Percentiles rank a stretch among this genome's conserved stretches.
These are phyloP conservation scores for Cryptotermes secundus DNA, from an alignment of 1,140 invertebrate species.

Conservation along the genomic window DNA sequence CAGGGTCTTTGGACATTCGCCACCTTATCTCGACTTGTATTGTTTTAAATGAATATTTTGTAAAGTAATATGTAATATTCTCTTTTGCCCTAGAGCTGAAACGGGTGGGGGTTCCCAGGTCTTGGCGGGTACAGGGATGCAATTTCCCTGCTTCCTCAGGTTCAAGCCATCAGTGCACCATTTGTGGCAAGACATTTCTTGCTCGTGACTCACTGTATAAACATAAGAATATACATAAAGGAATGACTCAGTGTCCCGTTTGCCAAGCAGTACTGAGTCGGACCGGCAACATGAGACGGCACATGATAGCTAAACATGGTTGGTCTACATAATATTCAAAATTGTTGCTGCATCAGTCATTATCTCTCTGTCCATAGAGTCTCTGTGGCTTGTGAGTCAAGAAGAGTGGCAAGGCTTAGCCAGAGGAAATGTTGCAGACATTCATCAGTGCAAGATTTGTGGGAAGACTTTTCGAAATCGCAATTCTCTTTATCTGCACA, in stretches of 20 bases:
- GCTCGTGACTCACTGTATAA: constrained; percentile 56
- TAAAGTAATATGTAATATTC: neutral
- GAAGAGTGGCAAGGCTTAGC: neutral
- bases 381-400: constrained; percentile 22
- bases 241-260: constrained; percentile 53
- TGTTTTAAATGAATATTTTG: neutral
- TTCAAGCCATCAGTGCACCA: constrained; percentile 49
- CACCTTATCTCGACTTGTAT: neutral
- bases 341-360: constrained; percentile 41
- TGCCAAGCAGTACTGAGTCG: constrained; percentile 54
- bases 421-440: constrained; percentile 6
- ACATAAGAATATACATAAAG: constrained; percentile 56
- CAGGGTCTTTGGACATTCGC: neutral
- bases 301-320: constrained; percentile 52
- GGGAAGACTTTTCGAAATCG: constrained; percentile 52
- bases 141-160: constrained; percentile 22
- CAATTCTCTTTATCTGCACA: constrained; percentile 53
- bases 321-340: constrained; percentile 45
- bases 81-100: neutral
- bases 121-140: constrained; percentile 10
- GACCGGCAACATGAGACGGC: constrained; percentile 53
- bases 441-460: constrained; percentile 51
- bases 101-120: neutral
- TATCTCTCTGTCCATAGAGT: constrained; percentile 14
- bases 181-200: constrained; percentile 55